Base-by-base conservation (phyloP, 2,113 vertebrate genomes). In the Alethe castanea region DNA sequence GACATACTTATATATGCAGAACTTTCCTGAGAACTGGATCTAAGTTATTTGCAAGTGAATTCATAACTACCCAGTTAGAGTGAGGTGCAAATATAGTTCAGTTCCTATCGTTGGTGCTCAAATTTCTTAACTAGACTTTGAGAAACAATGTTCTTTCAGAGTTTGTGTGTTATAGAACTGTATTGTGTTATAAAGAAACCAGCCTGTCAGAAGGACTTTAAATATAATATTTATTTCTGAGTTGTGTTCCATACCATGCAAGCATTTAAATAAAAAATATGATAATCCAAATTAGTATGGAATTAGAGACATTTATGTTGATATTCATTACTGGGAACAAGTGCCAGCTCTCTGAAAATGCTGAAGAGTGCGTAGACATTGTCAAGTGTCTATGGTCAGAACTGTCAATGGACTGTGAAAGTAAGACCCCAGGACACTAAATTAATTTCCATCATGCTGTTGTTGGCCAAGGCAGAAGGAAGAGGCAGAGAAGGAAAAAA, bases 1-100 rank as follows among this genome's bases (percentile, higher is more conserved):
- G 22, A 25, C 17, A 13, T 7, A 6, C 6, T 13, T 53, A 9
- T 3, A 33, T 1, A 54, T 29, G 5, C 3, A 5, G 35, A 52
- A 9, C 11, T 88, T 62, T 38, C 9, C 13, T 84, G 52, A 42
- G 19, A 70, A 38, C 10, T 86, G 17, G 19, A 48, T 83, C 45
- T 53, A 48, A 26, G 13, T 88, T 77, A 42, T 28, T 83, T 80
- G 31, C 15, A 53, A 36, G 50, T n/a, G 7, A 67, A 54, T 91
- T 50, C n/a, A 26, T 73, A 70, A 14, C 28, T 69, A 11, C 6
- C 5, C 17, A 61, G 12, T 56, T 38, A 77, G 25, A 61, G 12
- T 1, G 5, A 72, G 25, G 15, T 66, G 12, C 50, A 74, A 74
- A 33, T 70, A 88, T 79, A 36, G 23, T 70, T 33, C 8, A 45